These are phyloP conservation scores for Sciurus niger DNA, from an alignment of 2,113 vertebrate species.

Conservation along the genomic window DNA sequence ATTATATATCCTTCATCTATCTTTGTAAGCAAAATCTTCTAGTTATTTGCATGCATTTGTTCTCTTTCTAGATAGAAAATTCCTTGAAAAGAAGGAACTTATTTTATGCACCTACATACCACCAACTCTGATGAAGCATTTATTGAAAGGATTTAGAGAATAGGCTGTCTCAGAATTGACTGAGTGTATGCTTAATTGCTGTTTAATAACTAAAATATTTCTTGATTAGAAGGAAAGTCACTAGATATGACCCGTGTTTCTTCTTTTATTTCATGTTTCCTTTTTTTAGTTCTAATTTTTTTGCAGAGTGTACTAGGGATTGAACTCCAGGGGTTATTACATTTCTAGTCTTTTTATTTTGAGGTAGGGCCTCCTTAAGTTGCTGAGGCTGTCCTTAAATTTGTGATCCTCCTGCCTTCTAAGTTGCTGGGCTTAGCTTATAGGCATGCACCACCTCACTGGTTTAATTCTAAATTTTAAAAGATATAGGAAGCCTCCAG, in stretches of 20 bases:
- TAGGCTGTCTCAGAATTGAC: background rate
- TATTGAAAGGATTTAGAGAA: conserved; percentile 55
- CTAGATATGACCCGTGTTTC: background rate
- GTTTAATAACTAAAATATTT: conserved; percentile 9
- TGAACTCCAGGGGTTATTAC: too few species aligned
- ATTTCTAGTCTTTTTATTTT: too few species aligned
- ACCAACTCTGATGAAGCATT: conserved; percentile 7
- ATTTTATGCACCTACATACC: conserved; percentile 17
- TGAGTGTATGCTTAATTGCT: conserved; percentile 29
- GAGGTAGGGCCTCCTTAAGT: too few species aligned
- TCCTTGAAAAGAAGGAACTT: conserved; percentile 56
- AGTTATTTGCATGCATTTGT: conserved; percentile 51
- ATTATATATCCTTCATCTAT: background rate
- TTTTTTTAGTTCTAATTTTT: background rate
- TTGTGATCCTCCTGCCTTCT: too few species aligned
- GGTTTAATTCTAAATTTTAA: conserved; percentile 23
- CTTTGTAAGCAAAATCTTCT: background rate
- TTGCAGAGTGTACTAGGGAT: too few species aligned
- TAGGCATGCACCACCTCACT: background rate
- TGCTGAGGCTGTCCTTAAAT: too few species aligned
- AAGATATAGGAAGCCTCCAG: background rate
- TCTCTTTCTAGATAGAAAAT: conserved; percentile 58
- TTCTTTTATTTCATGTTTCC: background rate
- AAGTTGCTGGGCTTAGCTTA: background rate
- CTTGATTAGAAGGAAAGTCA: conserved; percentile 13